These are phyloP conservation scores for Crenichthys baileyi DNA, from an alignment of 2,797 vertebrate species.

Conservation along the genomic window DNA sequence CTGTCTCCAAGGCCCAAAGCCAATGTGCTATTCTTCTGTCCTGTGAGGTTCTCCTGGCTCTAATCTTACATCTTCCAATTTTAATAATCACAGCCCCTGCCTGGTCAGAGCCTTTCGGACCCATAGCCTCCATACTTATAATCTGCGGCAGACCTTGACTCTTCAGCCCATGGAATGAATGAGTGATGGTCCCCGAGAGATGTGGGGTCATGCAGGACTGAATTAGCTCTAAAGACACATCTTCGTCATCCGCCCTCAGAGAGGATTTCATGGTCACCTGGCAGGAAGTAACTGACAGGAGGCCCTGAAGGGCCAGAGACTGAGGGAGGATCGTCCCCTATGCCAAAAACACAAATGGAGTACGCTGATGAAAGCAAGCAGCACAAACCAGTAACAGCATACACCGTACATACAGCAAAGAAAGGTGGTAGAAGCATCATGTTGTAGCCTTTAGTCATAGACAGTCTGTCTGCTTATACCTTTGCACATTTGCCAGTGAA, in stretches of 20 bases:
- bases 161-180: slow-evolving; percentile 73
- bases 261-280: slow-evolving; percentile 57
- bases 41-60: slow-evolving; percentile 60
- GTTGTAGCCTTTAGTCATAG: background rate
- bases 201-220: slow-evolving; percentile 64
- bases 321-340: slow-evolving; percentile 74
- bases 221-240: slow-evolving; percentile 69
- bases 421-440: background rate
- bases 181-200: slow-evolving; percentile 73
- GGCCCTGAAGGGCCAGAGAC: slow-evolving; percentile 66
- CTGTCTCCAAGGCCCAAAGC: slow-evolving; percentile 76
- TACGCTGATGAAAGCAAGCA: background rate
- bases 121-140: slow-evolving; percentile 62
- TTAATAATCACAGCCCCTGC: slow-evolving; percentile 71
- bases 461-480: background rate
- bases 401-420: background rate
- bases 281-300: slow-evolving; percentile 68
- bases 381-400: background rate
- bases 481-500: background rate
- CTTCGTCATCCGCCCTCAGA: slow-evolving; percentile 72
- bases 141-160: slow-evolving; percentile 72
- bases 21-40: slow-evolving; percentile 61
- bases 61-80: slow-evolving; percentile 77
- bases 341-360: slow-evolving; percentile 2
- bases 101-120: slow-evolving; percentile 38